phyloP scores from a whole-genome alignment of 2,113 vertebrate species.

The Mirounga angustirostris region DNA sequence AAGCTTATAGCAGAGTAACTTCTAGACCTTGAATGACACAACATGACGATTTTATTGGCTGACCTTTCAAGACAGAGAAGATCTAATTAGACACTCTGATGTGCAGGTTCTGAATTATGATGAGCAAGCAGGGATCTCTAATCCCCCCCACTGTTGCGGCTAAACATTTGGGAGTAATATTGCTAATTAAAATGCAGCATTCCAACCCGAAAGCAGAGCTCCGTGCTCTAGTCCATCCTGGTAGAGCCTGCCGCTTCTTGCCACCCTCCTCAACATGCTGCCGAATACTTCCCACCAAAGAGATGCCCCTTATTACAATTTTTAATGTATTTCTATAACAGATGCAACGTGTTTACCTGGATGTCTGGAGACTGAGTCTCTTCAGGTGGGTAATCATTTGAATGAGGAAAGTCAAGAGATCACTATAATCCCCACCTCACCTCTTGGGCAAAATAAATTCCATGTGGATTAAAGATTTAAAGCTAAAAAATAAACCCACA shows the following conservation, averaged over 20 bases:
- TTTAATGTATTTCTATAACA: conserved; percentile 62
- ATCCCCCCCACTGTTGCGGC: conserved; percentile 49
- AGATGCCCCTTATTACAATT: conserved; percentile 38
- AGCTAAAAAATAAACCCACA: conserved; percentile 35
- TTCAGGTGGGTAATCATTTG: conserved; percentile 72
- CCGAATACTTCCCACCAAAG: not conserved
- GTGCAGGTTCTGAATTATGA: conserved; percentile 73
- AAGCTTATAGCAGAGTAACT: conserved; percentile 58
- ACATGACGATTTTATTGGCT: conserved; percentile 76
- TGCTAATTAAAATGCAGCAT: conserved; percentile 75
- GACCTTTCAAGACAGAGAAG: conserved; percentile 81
- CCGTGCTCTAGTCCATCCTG: not conserved
- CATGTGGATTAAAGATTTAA: conserved; percentile 58
- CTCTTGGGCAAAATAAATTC: conserved; percentile 66
- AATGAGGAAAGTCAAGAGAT: conserved; percentile 64
- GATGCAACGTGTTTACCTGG: conserved; percentile 54
- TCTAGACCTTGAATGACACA: conserved; percentile 74
- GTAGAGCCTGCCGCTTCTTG: not conserved
- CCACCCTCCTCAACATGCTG: not conserved
- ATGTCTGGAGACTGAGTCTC: conserved; percentile 63
- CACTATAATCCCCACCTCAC: conserved; percentile 52
- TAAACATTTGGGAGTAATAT: conserved; percentile 71
- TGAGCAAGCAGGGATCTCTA: conserved; percentile 69
- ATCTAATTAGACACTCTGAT: conserved; percentile 80
- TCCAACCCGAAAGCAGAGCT: not conserved